A percentile compares a stretch with the other conserved stretches of the same genome.
Evolutionary conservation across 2,113 vertebrate species (phyloP).

Genomic region (Desmodus rotundus): DNA sequence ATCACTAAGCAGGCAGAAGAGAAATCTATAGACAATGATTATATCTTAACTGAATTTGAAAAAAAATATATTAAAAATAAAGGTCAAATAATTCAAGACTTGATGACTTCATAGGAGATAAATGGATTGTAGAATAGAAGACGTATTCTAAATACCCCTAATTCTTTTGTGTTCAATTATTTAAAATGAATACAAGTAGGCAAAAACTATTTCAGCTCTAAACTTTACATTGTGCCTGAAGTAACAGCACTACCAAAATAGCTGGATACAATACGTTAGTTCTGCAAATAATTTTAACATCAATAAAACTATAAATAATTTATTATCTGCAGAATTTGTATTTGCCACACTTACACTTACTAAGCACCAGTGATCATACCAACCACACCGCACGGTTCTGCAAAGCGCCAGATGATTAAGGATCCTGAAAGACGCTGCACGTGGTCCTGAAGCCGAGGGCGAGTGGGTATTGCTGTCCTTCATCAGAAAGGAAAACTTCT

Average conservation of each 20-base stretch:
- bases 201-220: background rate
- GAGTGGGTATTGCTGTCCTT: background rate
- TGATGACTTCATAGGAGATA: background rate
- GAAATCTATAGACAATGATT: background rate
- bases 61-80: conserved; percentile 11
- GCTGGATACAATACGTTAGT: background rate
- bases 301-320: background rate
- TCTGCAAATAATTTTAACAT: background rate
- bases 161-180: background rate
- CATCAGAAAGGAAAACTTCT: background rate
- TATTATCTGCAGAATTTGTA: background rate
- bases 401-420: background rate
- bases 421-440: background rate
- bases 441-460: background rate
- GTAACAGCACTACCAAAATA: background rate
- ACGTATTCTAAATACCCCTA: background rate
- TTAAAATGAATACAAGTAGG: background rate
- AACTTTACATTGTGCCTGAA: background rate
- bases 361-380: background rate
- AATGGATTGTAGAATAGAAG: background rate
- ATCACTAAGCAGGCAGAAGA: background rate
- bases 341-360: background rate
- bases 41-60: background rate
- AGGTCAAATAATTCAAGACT: background rate
- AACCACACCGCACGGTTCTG: background rate